These are phyloP conservation scores for Nineta flava DNA, from an alignment of 2,888 invertebrate species.

Conservation along the genomic window DNA sequence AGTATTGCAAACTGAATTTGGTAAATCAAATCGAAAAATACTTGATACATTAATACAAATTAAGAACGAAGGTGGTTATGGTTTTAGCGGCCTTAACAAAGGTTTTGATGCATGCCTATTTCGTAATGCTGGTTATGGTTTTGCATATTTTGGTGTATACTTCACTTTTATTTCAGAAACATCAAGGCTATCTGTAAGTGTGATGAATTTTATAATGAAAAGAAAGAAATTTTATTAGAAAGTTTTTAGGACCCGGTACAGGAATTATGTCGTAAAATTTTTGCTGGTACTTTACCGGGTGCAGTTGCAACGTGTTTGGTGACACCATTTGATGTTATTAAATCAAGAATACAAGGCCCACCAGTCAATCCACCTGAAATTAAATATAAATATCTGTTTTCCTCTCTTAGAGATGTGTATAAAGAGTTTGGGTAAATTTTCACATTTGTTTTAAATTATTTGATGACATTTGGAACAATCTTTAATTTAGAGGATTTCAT, in stretches of 20 bases:
- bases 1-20: constrained; percentile 58
- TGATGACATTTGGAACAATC: too few species aligned
- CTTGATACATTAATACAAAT: constrained; percentile 68
- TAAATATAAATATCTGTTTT: constrained; percentile 64
- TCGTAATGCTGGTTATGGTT: constrained; percentile 82
- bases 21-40: constrained; percentile 48
- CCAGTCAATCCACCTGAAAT: constrained; percentile 55
- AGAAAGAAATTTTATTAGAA: too few species aligned
- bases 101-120: constrained; percentile 80
- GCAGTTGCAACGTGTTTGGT: constrained; percentile 74
- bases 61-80: constrained; percentile 57
- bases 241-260: constrained; percentile 43
- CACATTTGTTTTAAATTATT: background rate
- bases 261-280: constrained; percentile 60
- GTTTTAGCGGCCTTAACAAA: constrained; percentile 65
- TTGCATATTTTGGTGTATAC: constrained; percentile 90
- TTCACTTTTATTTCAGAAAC: constrained; percentile 45
- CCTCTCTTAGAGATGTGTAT: constrained; percentile 57
- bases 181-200: too few species aligned
- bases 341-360: constrained; percentile 88
- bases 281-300: constrained; percentile 77
- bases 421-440: constrained; percentile 69
- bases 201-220: too few species aligned
- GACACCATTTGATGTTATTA: constrained; percentile 93
- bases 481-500: too few species aligned